Base-by-base conservation (phyloP, 1,140 invertebrate genomes). In the Drosophila aff. region DNA sequence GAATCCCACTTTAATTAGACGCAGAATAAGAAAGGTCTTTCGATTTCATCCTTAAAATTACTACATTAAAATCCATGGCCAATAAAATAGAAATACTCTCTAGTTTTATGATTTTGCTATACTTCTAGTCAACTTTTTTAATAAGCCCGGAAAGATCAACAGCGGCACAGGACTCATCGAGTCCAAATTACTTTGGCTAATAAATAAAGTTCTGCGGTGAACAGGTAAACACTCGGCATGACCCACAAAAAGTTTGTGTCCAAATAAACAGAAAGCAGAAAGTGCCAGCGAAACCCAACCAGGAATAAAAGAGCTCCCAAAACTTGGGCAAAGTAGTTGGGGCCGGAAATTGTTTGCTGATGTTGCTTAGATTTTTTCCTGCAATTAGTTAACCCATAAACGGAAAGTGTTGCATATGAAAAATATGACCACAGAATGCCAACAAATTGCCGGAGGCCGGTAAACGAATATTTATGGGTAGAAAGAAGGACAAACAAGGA, bases 381-480 rank as follows among this genome's bases (percentile, higher is more conserved):
- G 68, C 67, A 74, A 74, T 74, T 74, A 73, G 71, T 74, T 73
- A 73, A 73, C 28, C 67, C 38, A 73, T 73, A 73, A 73, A 61
- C 67, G 36, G 46, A 73, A 31, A 73, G 67, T 61, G 71, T 73
- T 73, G 67, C 71, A 52, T 74, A 74, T 74, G 46, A 74, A 61
- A 60, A 60, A 73, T 72, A 72, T 52, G 71, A 13, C 67, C 49
- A 73, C 55, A 73, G 52, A 73, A 52, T 52, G 38, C 44, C 71
- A 61, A 73, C 44, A 61, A 73, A 59, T 73, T 61, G 44, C 53
- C 26, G 8, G 69, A 60, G 44, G 40, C 66, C 36, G 38, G 31
- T 21, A 38, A 72, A 59, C 38, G 44, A 72, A 49, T 43, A 73
- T 73, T 73, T 73, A 73, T 73, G 69, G 21, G n/a, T 15, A 8